Conservation (phyloP, 2,797 vertebrate species). For the Hypotaenidia okinawae region DNA sequence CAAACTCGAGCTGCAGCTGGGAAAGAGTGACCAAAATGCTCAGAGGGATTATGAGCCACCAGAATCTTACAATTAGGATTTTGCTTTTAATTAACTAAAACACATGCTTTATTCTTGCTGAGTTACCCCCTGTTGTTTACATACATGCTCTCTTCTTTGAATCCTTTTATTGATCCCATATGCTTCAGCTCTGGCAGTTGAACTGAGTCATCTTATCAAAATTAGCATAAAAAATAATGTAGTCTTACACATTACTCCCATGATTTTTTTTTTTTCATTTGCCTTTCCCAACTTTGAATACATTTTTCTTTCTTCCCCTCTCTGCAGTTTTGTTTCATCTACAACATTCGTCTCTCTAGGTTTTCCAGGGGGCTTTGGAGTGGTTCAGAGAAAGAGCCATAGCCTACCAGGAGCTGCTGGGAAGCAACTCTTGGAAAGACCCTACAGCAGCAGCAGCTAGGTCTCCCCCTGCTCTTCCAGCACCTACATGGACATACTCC, state of each 20-base stretch:
- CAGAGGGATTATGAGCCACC: neutral
- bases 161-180: neutral
- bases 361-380: neutral
- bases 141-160: neutral
- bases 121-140: neutral
- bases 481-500: accelerated
- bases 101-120: neutral
- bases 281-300: neutral
- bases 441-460: neutral
- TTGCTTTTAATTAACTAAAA: slow-evolving; percentile 1
- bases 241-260: neutral
- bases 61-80: neutral
- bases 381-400: neutral
- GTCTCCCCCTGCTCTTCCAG: neutral
- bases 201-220: neutral
- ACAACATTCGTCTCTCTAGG: neutral
- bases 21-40: neutral
- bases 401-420: neutral
- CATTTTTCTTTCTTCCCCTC: neutral
- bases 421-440: neutral
- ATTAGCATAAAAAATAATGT: neutral
- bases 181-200: neutral
- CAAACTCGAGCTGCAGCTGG: neutral
- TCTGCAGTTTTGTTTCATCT: neutral
- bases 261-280: neutral